Base-by-base conservation (phyloP, 2,888 invertebrate genomes). In the Dioctria rufipes region DNA sequence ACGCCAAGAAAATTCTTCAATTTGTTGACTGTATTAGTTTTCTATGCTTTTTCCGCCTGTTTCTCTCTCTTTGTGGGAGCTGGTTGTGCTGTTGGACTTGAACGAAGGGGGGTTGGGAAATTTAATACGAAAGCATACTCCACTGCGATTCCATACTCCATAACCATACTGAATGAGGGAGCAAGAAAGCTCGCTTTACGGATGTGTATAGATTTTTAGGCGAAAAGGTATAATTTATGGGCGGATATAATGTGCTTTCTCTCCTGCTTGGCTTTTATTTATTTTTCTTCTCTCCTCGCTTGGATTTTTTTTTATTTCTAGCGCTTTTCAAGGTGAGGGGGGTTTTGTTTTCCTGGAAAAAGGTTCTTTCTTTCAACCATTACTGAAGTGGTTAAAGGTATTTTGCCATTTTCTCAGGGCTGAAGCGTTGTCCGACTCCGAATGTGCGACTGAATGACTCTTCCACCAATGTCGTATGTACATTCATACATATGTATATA, bases 141-240 rank as follows among this genome's bases (percentile, higher is more conserved):
- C 25, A 25, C 25, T 25, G 25, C 25, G 25, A 25, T 25, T 25
- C 25, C 25, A 25, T 25, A 25, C 25, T 25, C 25, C 25, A 25
- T 25, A 25, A 13, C 60, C 51, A 49, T 42, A 49, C 63, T 43
- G 63, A 61, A 46, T 63, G 77, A 77, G 77, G 77, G 77, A 77
- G 77, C 63, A 63, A 42, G 73, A 77, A 63, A 63, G 63, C 58
- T 79, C 58, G 9, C 54, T 67, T 40, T 58, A 66, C 58, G 79
- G 58, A 79, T 78, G 78, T 67, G 63, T 82, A 80, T 63, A 69
- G 78, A 80, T 82, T 82, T 82, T 77, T 69, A 78, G 80, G 67
- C 77, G 82, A 82, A 82, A 80, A 79, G 80, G 81, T 83, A 81
- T 83, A 83, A 83, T 83, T 83, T 83, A 83, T 83, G 83, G 83